Evolutionary conservation across 2,113 vertebrate genomes (phyloP).

Genomic region (Anoplopoma fimbria): DNA sequence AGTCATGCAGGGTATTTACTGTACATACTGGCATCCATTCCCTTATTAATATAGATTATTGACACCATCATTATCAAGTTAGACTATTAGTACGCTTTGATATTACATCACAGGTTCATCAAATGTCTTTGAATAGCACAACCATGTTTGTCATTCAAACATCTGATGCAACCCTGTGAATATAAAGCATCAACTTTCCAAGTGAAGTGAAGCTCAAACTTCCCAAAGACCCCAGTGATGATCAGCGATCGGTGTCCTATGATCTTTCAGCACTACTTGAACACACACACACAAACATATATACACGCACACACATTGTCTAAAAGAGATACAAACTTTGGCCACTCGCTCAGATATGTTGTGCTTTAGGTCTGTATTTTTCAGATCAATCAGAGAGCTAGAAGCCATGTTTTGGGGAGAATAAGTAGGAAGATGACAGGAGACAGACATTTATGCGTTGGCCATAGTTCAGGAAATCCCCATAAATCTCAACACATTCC

Average conservation of each 20-base stretch:
- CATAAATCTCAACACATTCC: constrained; percentile 23
- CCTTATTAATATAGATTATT: constrained; percentile 72
- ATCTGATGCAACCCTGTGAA: constrained; percentile 59
- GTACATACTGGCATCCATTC: constrained; percentile 61
- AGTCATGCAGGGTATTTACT: constrained; percentile 71
- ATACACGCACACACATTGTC: constrained; percentile 66
- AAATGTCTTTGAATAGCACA: constrained; percentile 65
- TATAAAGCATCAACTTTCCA: constrained; percentile 52
- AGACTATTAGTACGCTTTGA: constrained; percentile 74
- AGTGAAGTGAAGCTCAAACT: constrained; percentile 56
- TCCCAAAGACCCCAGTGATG: constrained; percentile 51
- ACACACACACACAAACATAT: constrained; percentile 39
- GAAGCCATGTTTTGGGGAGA: constrained; percentile 7
- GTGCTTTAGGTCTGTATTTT: constrained; percentile 54
- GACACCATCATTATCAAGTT: constrained; percentile 68
- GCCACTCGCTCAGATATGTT: constrained; percentile 46
- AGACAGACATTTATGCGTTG: constrained; percentile 23
- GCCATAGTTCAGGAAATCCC: constrained; percentile 24
- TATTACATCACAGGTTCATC: constrained; percentile 67
- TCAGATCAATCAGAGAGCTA: constrained; percentile 10
- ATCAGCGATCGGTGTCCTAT: constrained; percentile 48
- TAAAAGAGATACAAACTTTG: constrained; percentile 66
- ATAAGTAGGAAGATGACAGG: not conserved
- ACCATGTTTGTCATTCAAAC: constrained; percentile 60
- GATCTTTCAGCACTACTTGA: constrained; percentile 69